These are phyloP conservation scores for Galeopterus variegatus DNA, from an alignment of 2,113 vertebrate genomes.

Conservation along the genomic window DNA sequence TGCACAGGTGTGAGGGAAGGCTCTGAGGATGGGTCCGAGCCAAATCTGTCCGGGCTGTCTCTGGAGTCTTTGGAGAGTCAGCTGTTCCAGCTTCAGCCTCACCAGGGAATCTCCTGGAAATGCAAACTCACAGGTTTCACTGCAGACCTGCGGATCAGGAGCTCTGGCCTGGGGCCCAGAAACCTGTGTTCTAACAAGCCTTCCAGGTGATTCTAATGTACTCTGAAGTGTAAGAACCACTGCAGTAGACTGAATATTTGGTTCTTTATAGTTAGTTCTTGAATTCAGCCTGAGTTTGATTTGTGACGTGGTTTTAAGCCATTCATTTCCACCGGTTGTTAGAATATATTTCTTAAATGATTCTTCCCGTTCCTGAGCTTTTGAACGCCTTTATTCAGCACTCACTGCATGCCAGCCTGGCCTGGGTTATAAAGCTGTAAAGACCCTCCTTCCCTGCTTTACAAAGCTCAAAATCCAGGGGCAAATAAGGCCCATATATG, in stretches of 20 bases:
- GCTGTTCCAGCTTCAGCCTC: neutral
- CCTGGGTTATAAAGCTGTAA: neutral
- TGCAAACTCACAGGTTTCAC: accelerated
- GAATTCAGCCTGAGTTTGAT: neutral
- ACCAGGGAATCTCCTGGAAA: neutral
- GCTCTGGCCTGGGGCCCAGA: neutral
- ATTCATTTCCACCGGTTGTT: neutral
- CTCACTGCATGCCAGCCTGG: neutral
- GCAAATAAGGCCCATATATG: accelerated
- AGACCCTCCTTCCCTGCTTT: neutral
- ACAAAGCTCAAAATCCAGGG: neutral
- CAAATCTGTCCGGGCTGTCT: neutral
- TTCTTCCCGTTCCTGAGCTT: neutral
- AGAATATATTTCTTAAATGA: neutral
- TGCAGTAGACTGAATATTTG: accelerated
- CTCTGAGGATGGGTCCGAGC: too few relatives aligned
- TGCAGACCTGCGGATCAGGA: accelerated
- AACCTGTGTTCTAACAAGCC: neutral
- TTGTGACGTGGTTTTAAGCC: neutral
- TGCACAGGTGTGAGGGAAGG: neutral
- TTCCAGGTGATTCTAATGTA: too few relatives aligned
- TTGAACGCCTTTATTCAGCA: neutral
- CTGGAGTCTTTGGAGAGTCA: neutral
- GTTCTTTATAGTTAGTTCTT: neutral
- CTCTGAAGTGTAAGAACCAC: accelerated